Evolutionary conservation across 2,113 vertebrate genomes (phyloP).

Genomic region (Alectura lathami): DNA sequence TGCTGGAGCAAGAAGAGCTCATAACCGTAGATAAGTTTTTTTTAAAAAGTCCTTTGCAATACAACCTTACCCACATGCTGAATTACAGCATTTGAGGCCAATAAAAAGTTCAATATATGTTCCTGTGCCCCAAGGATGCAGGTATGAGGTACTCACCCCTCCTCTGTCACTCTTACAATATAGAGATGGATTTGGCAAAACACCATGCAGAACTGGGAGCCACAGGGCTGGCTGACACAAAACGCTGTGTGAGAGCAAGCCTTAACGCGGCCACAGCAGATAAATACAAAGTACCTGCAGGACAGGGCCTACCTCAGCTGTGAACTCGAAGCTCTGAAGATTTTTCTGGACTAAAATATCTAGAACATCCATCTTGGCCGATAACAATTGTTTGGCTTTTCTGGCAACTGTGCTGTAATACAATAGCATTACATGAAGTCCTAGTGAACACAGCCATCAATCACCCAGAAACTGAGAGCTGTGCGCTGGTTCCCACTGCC

Average conservation of each 20-base stretch:
- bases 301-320: background rate
- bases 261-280: fast-evolving
- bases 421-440: background rate
- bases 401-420: background rate
- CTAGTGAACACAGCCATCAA: background rate
- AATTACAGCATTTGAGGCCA: background rate
- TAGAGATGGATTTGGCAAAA: background rate
- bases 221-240: background rate
- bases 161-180: background rate
- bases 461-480: background rate
- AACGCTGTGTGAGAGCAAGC: fast-evolving
- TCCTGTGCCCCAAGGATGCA: background rate
- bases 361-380: fast-evolving
- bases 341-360: background rate
- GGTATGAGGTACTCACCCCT: background rate
- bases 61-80: background rate
- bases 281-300: fast-evolving
- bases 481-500: background rate
- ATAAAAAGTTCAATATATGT: background rate
- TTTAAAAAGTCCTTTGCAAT: background rate
- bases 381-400: background rate
- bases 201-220: background rate
- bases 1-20: background rate
- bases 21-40: background rate
- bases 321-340: background rate